Evolutionary conservation across 1,140 invertebrate genomes (phyloP).

Genomic region (Drosophila pallidifrons): DNA sequence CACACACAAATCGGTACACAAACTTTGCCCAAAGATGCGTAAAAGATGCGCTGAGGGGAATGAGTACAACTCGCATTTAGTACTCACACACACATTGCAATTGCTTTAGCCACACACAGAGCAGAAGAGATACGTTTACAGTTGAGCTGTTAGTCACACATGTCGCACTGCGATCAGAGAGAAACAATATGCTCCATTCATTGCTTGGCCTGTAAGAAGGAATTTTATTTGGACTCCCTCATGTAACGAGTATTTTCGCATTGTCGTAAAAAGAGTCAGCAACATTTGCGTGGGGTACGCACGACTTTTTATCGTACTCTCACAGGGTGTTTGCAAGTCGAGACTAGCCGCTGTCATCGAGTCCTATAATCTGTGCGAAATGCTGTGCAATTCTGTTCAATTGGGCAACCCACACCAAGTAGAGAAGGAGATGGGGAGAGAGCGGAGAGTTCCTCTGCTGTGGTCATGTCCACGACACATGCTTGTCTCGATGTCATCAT

Average conservation of each 20-base stretch:
- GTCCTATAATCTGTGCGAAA: constrained; percentile 55
- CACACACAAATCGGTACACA: constrained; percentile 8
- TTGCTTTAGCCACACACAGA: constrained; percentile 20
- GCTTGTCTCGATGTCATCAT: constrained; percentile 60
- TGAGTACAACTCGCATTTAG: not conserved
- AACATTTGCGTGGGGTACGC: not conserved
- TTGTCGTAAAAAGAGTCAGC: too few relatives aligned
- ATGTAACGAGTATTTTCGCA: constrained; percentile 10
- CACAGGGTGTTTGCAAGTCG: constrained; percentile 20
- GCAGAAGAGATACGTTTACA: constrained; percentile 29
- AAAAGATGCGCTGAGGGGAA: not conserved
- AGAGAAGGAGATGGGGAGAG: not conserved
- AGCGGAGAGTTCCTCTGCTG: constrained; percentile 3
- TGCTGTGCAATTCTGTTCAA: constrained; percentile 49
- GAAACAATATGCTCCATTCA: constrained; percentile 46
- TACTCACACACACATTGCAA: constrained; percentile 20
- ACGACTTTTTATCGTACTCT: not conserved
- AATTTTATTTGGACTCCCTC: constrained; percentile 37
- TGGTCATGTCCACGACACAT: constrained; percentile 51
- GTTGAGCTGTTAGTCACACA: constrained; percentile 56
- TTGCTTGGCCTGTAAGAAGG: constrained; percentile 3
- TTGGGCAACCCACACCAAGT: constrained; percentile 24
- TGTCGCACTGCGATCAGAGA: constrained; percentile 43
- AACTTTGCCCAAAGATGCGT: constrained; percentile 30
- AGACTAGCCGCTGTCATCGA: constrained; percentile 16